Base-by-base conservation (phyloP, 2,888 invertebrate species). In the Buathra laborator region DNA sequence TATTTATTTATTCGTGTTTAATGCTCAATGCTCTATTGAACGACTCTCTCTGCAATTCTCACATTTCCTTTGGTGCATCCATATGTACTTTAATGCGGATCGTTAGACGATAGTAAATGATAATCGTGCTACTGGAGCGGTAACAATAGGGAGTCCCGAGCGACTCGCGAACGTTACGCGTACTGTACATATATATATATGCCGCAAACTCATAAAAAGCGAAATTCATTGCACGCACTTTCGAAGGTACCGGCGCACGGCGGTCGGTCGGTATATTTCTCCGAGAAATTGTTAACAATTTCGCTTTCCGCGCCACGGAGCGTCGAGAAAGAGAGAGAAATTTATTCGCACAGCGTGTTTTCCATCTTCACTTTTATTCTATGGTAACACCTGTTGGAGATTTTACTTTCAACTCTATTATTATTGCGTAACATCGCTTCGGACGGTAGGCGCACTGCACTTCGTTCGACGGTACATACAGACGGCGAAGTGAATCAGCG, bases 341-440 rank as follows among this genome's bases (percentile, higher is more conserved):
- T 56, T 79, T 67, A 62, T 82, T 72, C 77, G 74, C 79, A 79
- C 78, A 74, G 70, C 48, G 74, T 53, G 62, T 62, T 74, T 79
- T 85, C 82, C 82, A 76, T 85, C 79, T 79, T 85, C 71, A 76
- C 82, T 85, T 82, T 85, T 85, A 79, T 76, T 76, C 56, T 32
- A 32, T 7, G 14, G 29, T 32, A 62, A 70, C 59, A 67, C 79
- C 66, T 79, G 75, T 75, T 72, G 67, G 85, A 67, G 59, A 85
- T 82, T 80, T 76, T 46, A 82, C 82, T 85, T 80, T 82, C 76
- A 79, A 85, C 67, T 71, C 48, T 56, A 51, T 80, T 72, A 80
- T 75, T 12, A 62, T 80, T 75, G 59, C 84, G 59, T 67, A 82
- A 82, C n/a, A 59, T 44, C 32, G 37, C 37, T 37, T 37, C 37